Evolutionary conservation across 1,140 invertebrate genomes (phyloP), one percentile per base, ranked within the genome.

Genomic region (Procambarus clarkii): DNA sequence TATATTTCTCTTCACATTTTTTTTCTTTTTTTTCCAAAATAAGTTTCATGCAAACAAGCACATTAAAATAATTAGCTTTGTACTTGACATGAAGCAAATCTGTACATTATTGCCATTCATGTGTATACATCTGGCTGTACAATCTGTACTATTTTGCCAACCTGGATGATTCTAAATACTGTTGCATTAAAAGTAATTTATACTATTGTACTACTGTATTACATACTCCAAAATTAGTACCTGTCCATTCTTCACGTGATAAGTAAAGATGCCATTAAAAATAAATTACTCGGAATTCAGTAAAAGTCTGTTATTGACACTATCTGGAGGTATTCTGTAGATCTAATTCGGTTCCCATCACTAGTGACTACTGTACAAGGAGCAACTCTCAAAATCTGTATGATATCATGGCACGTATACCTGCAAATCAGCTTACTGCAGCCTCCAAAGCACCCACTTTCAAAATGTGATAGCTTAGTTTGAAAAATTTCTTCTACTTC

Each of bases 51-150:
- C 50, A 54, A 54, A 54, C 8, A 54, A 54, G 13, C 50, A 54
- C 13, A 54, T 54, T 54, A 0, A 54, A 54, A 54, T 54, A 54
- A 9, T 54, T 54, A 54, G 50, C 4, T 54, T 54, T 54, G 60
- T 64, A 64, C 77, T 79, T 79, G 34, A 34, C 76, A 78, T 78
- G 50, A 54, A 54, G 50, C 24, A 81, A 54, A 58, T 81, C 46
- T 81, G 48, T 81, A 81, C 79, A 81, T 15, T 81, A 81, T 81
- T 81, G 54, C 54, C 79, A 81, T 50, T 81, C 13, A 81, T 81
- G n/a, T 54, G 18, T 50, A 18, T 81, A 54, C n/a, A 34, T 24
- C n/a, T 34, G n/a, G 24, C 69, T 74, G n/a, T 74, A 74, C 69
- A 74, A 74, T 7, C 1, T 74, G 69, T 0, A 34, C 69, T 34